Evolutionary conservation across 2,797 vertebrate species (phyloP).

Genomic region (Gila robusta): DNA sequence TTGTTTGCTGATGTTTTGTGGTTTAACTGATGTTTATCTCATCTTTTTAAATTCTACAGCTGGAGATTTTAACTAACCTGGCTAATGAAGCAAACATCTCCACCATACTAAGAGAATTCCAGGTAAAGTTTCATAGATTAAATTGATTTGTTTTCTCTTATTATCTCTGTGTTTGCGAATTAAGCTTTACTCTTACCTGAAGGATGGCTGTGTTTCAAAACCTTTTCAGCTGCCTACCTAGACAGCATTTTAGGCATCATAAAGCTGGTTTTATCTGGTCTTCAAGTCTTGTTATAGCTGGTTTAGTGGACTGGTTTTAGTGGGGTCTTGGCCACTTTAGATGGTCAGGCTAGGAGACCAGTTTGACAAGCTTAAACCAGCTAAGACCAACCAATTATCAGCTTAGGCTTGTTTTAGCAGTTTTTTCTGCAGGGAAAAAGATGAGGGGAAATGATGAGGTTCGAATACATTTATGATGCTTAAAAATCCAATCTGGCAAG

Average conservation of each 20-base stretch:
- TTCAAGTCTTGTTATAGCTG: background rate
- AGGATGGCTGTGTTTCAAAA: background rate
- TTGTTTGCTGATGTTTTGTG: background rate
- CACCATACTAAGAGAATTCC: constrained; percentile 94
- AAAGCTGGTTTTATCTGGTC: background rate
- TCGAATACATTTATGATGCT: background rate
- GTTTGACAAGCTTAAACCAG: too few relatives aligned
- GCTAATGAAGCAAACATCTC: constrained; percentile 97
- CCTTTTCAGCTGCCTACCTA: background rate
- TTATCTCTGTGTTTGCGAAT: background rate
- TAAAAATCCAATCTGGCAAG: background rate
- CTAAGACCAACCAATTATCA: background rate
- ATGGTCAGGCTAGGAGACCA: background rate
- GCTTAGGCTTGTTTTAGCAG: background rate
- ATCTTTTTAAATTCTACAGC: constrained; percentile 72
- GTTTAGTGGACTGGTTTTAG: background rate
- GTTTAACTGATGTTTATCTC: background rate
- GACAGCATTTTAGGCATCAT: background rate
- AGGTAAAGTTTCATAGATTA: constrained; percentile 79
- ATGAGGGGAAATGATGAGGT: background rate
- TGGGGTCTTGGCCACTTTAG: background rate
- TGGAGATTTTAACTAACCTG: constrained; percentile 97
- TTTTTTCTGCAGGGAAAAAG: background rate
- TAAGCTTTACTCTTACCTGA: background rate
- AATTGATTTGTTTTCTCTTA: background rate